Percentiles rank a stretch among this genome's conserved stretches.
These are phyloP conservation scores for Aphidius gifuensis DNA, from an alignment of 1,140 invertebrate genomes.

Conservation along the genomic window DNA sequence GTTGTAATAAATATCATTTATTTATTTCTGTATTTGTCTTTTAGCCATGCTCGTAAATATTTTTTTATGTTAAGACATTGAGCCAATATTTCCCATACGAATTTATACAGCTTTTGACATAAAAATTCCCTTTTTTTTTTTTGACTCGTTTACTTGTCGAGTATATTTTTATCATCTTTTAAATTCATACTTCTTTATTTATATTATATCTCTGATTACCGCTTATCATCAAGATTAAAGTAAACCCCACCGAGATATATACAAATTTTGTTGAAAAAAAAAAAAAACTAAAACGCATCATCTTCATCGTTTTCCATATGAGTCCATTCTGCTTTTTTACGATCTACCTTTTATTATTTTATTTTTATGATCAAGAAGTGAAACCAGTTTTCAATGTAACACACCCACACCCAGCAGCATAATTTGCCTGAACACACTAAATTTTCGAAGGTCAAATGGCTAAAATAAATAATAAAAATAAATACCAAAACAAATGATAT, in stretches of 20 bases:
- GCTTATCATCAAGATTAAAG: conserved; percentile 29
- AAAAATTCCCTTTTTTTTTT: background rate
- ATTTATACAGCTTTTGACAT: no score
- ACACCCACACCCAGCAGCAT: conserved; percentile 34
- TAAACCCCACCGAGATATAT: conserved; percentile 13
- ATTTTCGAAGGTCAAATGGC: conserved; percentile 34
- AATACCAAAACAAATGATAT: conserved; percentile 10
- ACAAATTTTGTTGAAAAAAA: no score
- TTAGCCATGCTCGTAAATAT: conserved; percentile 5
- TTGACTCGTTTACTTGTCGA: background rate
- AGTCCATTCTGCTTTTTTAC: conserved; percentile 3
- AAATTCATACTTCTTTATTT: background rate
- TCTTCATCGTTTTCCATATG: conserved; percentile 2
- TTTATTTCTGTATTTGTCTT: no score
- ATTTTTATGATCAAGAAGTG: conserved; percentile 12
- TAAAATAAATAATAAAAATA: conserved; percentile 15
- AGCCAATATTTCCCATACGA: no score
- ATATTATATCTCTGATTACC: conserved; percentile 15
- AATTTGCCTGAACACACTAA: conserved; percentile 25
- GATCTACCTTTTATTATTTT: conserved; percentile 5
- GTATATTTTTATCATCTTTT: conserved; percentile 5
- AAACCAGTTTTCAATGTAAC: conserved; percentile 31
- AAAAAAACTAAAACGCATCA: background rate
- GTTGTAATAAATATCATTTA: no score
- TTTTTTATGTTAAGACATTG: background rate